These are phyloP conservation scores for Pelosia muscerda DNA, from an alignment of 2,888 invertebrate genomes.

Conservation along the genomic window DNA sequence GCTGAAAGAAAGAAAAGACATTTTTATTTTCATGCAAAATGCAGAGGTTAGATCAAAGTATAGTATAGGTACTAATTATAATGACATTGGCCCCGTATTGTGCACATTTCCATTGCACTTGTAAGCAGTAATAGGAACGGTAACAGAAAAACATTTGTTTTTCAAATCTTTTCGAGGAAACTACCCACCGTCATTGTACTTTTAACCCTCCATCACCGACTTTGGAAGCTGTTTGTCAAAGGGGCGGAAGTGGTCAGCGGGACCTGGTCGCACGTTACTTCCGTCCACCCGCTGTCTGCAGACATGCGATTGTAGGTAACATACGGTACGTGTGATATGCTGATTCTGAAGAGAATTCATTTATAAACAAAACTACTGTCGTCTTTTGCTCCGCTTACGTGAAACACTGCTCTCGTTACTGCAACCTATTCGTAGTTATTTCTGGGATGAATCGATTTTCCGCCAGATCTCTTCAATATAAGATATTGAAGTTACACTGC, in stretches of 20 bases:
- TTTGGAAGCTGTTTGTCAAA: conserved; percentile 71
- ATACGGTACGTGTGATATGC: conserved; percentile 34
- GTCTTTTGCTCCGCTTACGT: too few relatives aligned
- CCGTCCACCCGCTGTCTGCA: conserved; percentile 58
- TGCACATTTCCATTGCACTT: too few relatives aligned
- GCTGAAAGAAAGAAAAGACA: too few relatives aligned
- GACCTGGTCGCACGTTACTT: conserved; percentile 63
- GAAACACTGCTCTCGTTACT: too few relatives aligned
- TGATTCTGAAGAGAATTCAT: conserved; percentile 15
- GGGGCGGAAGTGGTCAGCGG: conserved; percentile 71
- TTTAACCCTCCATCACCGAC: conserved; percentile 57
- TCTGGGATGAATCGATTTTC: too few relatives aligned
- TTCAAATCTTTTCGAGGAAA: conserved; percentile 27
- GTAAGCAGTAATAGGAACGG: neutral
- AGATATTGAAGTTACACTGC: too few relatives aligned
- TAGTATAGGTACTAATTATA: too few relatives aligned
- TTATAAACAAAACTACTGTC: neutral
- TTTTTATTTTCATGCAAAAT: too few relatives aligned
- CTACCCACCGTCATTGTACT: conserved; percentile 29
- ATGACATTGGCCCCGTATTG: too few relatives aligned
- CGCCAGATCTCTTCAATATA: too few relatives aligned
- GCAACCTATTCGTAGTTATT: too few relatives aligned
- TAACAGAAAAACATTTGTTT: conserved; percentile 25
- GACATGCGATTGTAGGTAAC: conserved; percentile 56
- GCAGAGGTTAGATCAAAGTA: too few relatives aligned